Evolutionary conservation across 2,888 invertebrate species (phyloP).

Genomic region (Drosophila multiciliata): DNA sequence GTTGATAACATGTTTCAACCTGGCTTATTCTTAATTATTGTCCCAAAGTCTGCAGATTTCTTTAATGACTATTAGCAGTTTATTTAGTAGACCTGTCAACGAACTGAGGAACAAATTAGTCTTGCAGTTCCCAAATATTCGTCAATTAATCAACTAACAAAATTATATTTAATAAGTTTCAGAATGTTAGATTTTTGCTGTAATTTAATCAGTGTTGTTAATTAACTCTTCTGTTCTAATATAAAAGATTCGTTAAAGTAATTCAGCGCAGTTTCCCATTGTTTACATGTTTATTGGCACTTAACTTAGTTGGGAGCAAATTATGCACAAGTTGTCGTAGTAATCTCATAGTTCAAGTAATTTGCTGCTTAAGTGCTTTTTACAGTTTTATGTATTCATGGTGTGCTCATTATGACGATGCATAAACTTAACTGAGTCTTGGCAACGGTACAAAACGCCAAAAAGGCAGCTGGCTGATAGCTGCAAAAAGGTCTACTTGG

Average conservation of each 20-base stretch:
- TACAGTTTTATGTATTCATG: constrained; percentile 15
- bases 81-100: neutral
- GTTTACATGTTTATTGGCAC: constrained; percentile 18
- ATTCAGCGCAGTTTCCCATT: constrained; percentile 14
- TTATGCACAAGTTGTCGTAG: constrained; percentile 8
- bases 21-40: neutral
- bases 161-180: neutral
- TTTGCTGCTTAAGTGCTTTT: constrained; percentile 40
- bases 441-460: constrained; percentile 9
- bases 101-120: neutral
- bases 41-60: neutral
- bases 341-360: constrained; percentile 25
- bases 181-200: too few species aligned
- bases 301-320: constrained; percentile 14
- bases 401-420: constrained; percentile 5
- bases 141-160: neutral
- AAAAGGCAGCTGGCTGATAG: neutral
- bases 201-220: neutral
- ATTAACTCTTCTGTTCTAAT: neutral
- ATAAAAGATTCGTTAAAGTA: neutral
- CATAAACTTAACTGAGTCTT: constrained; percentile 6
- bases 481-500: neutral
- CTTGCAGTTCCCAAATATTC: neutral
- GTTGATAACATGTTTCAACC: neutral
- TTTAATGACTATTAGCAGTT: too few species aligned